phyloP scores from a whole-genome alignment of 1,140 invertebrate species.

The Rhizoglyphus robini region DNA sequence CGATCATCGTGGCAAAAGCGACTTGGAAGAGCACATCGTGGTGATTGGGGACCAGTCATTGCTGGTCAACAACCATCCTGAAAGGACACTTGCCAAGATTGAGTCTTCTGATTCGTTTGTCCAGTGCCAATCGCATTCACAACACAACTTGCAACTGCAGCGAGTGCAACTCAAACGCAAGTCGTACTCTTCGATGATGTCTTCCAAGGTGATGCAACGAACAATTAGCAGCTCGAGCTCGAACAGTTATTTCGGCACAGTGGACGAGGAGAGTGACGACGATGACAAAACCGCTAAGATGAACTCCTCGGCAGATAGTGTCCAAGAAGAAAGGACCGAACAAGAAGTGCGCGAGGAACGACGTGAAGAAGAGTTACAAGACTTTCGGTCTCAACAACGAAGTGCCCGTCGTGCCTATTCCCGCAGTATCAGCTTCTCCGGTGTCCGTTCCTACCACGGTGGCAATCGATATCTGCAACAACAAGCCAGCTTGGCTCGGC shows the following conservation, averaged over 20 bases:
- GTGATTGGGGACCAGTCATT: neutral
- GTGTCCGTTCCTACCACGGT: neutral
- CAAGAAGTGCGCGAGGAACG: constrained; percentile 2
- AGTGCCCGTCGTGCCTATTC: neutral
- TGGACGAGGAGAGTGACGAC: neutral
- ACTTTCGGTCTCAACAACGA: neutral
- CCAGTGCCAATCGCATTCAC: neutral
- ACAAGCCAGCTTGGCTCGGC: neutral
- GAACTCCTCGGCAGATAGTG: neutral
- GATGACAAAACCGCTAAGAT: constrained; percentile 16
- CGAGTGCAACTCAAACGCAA: constrained; percentile 1
- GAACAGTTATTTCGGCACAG: neutral
- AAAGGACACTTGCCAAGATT: neutral
- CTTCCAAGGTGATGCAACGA: neutral
- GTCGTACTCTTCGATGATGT: neutral
- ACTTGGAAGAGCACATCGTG: neutral
- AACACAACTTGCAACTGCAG: neutral
- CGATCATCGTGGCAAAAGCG: neutral
- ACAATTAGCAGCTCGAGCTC: neutral
- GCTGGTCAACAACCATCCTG: neutral
- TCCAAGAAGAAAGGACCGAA: neutral
- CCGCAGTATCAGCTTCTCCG: constrained; percentile 11
- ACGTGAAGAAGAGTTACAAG: neutral
- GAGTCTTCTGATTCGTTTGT: neutral
- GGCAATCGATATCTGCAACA: neutral